Conservation (phyloP, 1,140 invertebrate genomes). For the Drosophila grimshawi region DNA sequence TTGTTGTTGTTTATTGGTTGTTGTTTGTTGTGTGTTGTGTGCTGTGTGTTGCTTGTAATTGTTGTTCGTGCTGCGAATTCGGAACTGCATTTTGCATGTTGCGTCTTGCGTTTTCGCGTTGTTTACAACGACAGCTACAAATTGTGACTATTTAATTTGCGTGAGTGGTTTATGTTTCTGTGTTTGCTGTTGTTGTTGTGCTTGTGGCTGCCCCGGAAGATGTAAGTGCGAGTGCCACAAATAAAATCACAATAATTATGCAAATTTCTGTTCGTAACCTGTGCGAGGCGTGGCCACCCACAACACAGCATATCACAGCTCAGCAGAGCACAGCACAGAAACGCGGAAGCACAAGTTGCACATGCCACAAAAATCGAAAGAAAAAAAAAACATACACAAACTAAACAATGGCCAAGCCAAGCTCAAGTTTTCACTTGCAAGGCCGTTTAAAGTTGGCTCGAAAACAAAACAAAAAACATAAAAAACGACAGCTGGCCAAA, state of each 20-base stretch:
- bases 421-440: conserved; percentile 53
- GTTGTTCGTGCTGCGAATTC: conserved; percentile 27
- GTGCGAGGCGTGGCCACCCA: conserved; percentile 54
- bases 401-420: conserved; percentile 29
- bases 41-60: neutral
- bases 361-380: conserved; percentile 11
- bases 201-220: conserved; percentile 33
- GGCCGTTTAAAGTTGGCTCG: conserved; percentile 15
- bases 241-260: conserved; percentile 77
- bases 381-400: conserved; percentile 8
- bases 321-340: neutral
- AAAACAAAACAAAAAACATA: too few species aligned
- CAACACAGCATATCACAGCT: conserved; percentile 34
- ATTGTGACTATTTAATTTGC: conserved; percentile 44
- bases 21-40: neutral
- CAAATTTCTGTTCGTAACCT: conserved; percentile 46
- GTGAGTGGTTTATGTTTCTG: conserved; percentile 1
- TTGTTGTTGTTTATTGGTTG: neutral
- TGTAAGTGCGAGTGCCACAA: conserved; percentile 35
- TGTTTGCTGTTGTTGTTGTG: conserved; percentile 3
- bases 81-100: conserved; percentile 51
- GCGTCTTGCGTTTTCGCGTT: neutral
- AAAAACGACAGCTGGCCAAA: conserved; percentile 38
- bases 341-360: conserved; percentile 55
- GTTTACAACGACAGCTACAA: conserved; percentile 33